phyloP scores from a whole-genome alignment of 2,888 invertebrate genomes.

The Rosalia funebris region DNA sequence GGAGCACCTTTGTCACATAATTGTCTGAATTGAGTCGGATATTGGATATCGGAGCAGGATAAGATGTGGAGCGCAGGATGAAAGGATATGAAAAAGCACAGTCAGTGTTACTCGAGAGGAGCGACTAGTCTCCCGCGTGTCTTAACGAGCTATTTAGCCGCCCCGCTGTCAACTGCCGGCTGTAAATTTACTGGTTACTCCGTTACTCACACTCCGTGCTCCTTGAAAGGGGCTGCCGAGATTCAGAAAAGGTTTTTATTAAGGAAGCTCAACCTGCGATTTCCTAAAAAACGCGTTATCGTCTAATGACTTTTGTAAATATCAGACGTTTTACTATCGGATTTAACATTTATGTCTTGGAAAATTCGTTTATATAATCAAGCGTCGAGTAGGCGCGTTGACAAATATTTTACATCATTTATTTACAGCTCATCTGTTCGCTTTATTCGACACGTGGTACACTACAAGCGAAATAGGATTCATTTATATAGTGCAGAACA shows the following conservation, averaged over 20 bases:
- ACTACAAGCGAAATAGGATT: no score
- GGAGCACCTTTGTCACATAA: constrained; percentile 41
- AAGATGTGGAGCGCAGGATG: constrained; percentile 19
- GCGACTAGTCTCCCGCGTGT: constrained; percentile 44
- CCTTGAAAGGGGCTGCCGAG: constrained; percentile 12
- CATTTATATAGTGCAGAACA: no score
- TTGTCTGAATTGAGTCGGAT: constrained; percentile 42
- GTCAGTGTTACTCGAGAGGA: constrained; percentile 35
- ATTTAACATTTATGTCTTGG: constrained; percentile 5
- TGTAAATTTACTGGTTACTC: constrained; percentile 52
- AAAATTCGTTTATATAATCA: constrained; percentile 9
- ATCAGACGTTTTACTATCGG: constrained; percentile 17
- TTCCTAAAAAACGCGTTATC: constrained; percentile 25
- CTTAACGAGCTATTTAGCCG: constrained; percentile 57
- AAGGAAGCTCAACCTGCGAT: constrained; percentile 20
- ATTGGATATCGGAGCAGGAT: constrained; percentile 41
- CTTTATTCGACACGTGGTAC: no score
- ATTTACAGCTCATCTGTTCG: no score
- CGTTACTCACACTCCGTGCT: constrained; percentile 13
- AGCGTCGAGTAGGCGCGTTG: no score
- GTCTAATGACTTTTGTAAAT: constrained; percentile 25
- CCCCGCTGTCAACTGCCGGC: constrained; percentile 51
- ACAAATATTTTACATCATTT: no score
- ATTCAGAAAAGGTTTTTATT: constrained; percentile 24
- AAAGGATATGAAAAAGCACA: constrained; percentile 46